Percentiles rank a stretch among this genome's conserved stretches.
Conservation (phyloP, 2,797 vertebrate species). For the Manis crassicaudata region DNA sequence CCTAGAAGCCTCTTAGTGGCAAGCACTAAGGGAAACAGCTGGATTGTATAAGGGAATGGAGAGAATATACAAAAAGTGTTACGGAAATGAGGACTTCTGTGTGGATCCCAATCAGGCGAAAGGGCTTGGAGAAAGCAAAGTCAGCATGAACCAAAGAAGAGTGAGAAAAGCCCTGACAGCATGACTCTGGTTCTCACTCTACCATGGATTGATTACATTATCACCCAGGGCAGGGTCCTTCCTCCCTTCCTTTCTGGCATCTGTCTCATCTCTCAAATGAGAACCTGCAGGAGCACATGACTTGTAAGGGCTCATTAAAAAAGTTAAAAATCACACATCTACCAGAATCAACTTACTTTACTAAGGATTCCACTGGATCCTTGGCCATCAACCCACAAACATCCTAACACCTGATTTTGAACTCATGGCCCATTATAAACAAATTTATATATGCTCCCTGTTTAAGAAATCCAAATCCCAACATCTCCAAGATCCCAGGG, state of each 20-base stretch:
- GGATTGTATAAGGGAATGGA: slow-evolving; percentile 13
- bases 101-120: neutral
- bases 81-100: neutral
- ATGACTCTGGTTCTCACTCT: neutral
- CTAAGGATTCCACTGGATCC: slow-evolving; percentile 52
- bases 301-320: neutral
- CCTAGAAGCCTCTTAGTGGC: too few species aligned
- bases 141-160: slow-evolving; percentile 36
- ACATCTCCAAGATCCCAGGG: slow-evolving; percentile 31
- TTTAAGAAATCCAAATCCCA: slow-evolving; percentile 53
- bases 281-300: neutral
- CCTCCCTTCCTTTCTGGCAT: slow-evolving; percentile 9
- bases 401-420: slow-evolving; percentile 32
- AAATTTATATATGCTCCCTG: slow-evolving; percentile 2
- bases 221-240: neutral
- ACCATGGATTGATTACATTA: neutral
- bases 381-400: neutral
- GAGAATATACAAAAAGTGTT: neutral
- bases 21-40: neutral
- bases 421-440: slow-evolving; percentile 10
- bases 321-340: slow-evolving; percentile 13
- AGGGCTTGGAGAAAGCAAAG: slow-evolving; percentile 27
- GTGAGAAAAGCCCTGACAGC: neutral
- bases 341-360: slow-evolving; percentile 58
- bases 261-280: slow-evolving; percentile 2